Conservation (phyloP, 2,888 invertebrate genomes). For the Himalopsyche japonica region DNA sequence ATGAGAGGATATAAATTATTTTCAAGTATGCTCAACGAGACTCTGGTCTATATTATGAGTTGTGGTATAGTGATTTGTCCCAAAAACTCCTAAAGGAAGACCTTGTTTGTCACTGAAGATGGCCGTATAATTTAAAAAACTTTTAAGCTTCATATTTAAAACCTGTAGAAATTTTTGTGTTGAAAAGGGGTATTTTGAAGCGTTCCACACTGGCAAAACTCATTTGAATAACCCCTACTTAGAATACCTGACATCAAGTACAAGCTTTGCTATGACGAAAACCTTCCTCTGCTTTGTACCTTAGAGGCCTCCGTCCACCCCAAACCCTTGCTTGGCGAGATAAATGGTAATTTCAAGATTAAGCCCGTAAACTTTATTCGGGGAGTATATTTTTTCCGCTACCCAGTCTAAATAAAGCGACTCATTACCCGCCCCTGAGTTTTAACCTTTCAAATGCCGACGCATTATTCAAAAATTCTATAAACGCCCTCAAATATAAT, state of each 20-base stretch:
- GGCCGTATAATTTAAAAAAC: background rate
- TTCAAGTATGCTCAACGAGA: no score
- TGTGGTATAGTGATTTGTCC: no score
- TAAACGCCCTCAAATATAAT: no score
- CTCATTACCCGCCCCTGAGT: background rate
- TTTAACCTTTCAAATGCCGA: background rate
- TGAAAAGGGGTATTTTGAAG: slow-evolving; percentile 5
- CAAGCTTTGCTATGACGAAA: background rate
- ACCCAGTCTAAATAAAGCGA: slow-evolving; percentile 7
- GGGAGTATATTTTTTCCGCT: slow-evolving; percentile 4
- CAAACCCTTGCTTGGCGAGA: background rate
- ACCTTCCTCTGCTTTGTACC: background rate
- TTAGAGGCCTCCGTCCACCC: background rate
- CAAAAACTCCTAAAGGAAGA: no score
- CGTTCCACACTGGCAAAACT: slow-evolving; percentile 4
- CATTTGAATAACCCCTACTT: slow-evolving; percentile 17
- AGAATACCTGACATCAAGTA: slow-evolving; percentile 3
- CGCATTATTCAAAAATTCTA: background rate
- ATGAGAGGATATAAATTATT: no score
- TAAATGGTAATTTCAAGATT: slow-evolving; percentile 28
- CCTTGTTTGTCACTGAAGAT: no score
- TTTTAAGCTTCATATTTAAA: background rate
- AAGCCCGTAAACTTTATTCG: slow-evolving; percentile 27
- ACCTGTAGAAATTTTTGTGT: background rate
- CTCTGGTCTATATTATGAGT: no score